Conservation (phyloP, 2,113 vertebrate species). For the Probosciger aterrimus region DNA sequence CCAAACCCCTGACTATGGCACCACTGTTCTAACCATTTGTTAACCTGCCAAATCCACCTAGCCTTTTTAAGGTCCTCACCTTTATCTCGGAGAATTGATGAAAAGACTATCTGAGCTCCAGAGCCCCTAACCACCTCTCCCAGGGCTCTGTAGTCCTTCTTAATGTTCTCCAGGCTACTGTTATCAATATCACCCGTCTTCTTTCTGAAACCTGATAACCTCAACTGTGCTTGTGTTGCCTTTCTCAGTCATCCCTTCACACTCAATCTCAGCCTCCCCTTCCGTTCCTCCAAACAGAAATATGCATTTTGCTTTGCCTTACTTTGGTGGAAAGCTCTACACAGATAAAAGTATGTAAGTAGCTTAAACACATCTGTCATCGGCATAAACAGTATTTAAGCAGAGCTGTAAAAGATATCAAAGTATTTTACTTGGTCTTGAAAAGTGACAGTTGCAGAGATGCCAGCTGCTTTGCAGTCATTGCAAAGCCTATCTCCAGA, state of each 20-base stretch:
- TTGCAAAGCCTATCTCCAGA: slow-evolving; percentile 1
- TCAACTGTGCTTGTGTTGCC: not conserved
- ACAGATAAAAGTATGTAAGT: not conserved
- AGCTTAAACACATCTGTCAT: not conserved
- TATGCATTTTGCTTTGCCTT: not conserved
- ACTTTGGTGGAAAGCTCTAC: not conserved
- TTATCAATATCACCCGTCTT: too few relatives aligned
- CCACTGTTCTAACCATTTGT: too few relatives aligned
- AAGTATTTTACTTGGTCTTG: not conserved
- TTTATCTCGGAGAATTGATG: too few relatives aligned
- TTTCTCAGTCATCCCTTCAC: not conserved
- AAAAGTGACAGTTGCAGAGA: not conserved
- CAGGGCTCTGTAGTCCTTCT: too few relatives aligned
- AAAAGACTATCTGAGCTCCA: too few relatives aligned
- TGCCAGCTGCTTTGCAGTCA: not conserved
- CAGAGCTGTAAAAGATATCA: not conserved
- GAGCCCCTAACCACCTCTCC: too few relatives aligned
- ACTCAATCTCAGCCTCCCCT: not conserved
- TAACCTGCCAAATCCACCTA: too few relatives aligned
- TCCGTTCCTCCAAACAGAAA: not conserved
- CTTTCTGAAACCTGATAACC: not conserved
- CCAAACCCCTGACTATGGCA: too few relatives aligned
- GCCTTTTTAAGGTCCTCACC: too few relatives aligned
- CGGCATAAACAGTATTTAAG: not conserved
- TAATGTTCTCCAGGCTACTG: too few relatives aligned